A percentile compares a stretch with the other conserved stretches of the same genome.
phyloP scores from a whole-genome alignment of 2,113 vertebrate species.

The Aegotheles bennettii region DNA sequence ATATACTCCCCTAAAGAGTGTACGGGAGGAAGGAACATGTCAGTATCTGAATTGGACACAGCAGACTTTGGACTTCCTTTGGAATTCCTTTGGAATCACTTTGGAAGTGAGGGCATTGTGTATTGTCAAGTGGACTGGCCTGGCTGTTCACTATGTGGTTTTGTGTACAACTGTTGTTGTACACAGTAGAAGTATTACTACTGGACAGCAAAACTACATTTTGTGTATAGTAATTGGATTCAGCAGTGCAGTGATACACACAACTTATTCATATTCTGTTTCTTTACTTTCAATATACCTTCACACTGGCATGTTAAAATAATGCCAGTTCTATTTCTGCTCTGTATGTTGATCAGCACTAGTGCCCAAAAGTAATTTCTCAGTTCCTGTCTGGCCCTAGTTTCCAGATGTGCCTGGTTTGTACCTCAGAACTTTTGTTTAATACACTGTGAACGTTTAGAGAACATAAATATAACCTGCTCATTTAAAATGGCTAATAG shows the following conservation, averaged over 20 bases:
- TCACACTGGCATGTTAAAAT: not conserved
- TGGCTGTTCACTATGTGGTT: not conserved
- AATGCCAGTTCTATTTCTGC: not conserved
- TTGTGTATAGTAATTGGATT: not conserved
- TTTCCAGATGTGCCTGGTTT: not conserved
- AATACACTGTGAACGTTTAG: not conserved
- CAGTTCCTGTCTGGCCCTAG: not conserved
- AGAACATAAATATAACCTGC: not conserved
- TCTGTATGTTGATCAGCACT: not conserved
- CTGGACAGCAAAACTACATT: not conserved
- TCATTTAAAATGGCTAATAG: not conserved
- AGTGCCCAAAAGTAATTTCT: not conserved
- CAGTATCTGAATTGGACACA: not conserved
- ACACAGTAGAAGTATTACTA: not conserved
- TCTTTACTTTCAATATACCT: not conserved
- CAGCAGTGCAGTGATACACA: not conserved
- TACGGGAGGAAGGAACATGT: accelerated
- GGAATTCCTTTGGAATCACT: not conserved
- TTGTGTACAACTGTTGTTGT: too few species aligned
- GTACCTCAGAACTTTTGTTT: not conserved
- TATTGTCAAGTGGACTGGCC: not conserved
- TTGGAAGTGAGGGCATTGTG: not conserved
- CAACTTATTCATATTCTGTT: not conserved
- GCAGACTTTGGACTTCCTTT: not conserved
- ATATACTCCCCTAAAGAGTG: not conserved